Evolutionary conservation across 1,140 invertebrate species (phyloP).

Genomic region (Lepidurus couesii): DNA sequence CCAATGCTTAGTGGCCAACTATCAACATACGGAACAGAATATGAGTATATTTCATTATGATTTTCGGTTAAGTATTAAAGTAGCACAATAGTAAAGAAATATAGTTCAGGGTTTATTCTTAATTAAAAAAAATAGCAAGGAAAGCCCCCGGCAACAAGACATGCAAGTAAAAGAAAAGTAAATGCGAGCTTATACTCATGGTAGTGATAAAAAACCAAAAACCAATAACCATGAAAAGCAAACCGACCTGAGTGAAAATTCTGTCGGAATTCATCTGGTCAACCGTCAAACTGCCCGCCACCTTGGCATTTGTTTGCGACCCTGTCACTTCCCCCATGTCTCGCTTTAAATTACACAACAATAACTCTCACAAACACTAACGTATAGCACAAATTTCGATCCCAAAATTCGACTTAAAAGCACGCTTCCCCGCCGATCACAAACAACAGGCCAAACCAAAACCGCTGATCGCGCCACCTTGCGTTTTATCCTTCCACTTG

Average conservation of each 20-base stretch:
- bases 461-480: too few species aligned
- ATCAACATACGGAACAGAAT: conserved; percentile 40
- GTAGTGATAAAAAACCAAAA: too few species aligned
- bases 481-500: too few species aligned
- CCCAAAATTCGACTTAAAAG: neutral
- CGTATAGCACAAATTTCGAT: neutral
- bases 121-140: too few species aligned
- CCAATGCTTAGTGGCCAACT: conserved; percentile 86
- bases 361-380: neutral
- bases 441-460: neutral
- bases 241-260: conserved; percentile 51
- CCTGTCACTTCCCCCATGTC: neutral
- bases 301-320: neutral
- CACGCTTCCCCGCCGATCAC: neutral
- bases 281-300: conserved; percentile 51
- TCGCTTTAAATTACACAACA: neutral
- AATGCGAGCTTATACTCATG: too few species aligned
- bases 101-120: too few species aligned
- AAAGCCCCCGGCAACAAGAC: too few species aligned
- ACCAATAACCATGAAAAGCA: conserved; percentile 19
- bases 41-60: neutral
- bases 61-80: too few species aligned
- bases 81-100: too few species aligned
- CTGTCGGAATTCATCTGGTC: conserved; percentile 76
- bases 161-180: too few species aligned